Percentiles rank a stretch among this genome's conserved stretches.
Conservation (phyloP, 1,140 invertebrate species). For the Aphis craccivora region DNA sequence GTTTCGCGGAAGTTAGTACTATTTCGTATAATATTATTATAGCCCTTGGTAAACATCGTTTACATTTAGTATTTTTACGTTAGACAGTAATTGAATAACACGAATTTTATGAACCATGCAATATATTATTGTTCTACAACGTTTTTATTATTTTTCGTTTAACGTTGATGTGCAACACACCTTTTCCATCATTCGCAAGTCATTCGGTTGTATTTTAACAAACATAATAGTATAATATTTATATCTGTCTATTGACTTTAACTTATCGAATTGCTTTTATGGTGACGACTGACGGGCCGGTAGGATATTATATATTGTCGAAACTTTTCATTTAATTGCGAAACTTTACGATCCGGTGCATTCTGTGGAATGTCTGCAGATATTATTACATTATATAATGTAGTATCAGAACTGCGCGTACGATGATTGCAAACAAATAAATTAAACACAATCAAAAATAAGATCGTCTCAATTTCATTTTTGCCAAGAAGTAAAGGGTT, state of each 20-base stretch:
- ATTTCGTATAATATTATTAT: neutral
- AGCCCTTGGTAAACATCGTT: neutral
- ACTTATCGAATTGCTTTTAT: neutral
- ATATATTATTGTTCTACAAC: neutral
- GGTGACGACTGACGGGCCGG: neutral
- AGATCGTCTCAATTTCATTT: neutral
- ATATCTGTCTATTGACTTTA: neutral
- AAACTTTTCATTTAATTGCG: constrained; percentile 24
- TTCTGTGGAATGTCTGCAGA: neutral
- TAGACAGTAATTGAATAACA: neutral
- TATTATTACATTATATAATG: neutral
- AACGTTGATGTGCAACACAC: too few relatives aligned
- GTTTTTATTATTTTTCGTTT: neutral
- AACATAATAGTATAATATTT: neutral
- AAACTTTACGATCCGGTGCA: constrained; percentile 8
- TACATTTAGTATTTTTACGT: neutral
- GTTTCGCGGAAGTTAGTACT: neutral
- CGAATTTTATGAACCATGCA: neutral
- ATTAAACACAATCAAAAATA: neutral
- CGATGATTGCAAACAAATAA: neutral
- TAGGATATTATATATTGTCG: neutral
- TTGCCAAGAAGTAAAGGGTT: neutral
- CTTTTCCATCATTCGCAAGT: neutral
- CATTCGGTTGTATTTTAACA: neutral
- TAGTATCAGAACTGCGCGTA: neutral